phyloP scores from a whole-genome alignment of 2,888 invertebrate genomes.

The Dioctria rufipes region DNA sequence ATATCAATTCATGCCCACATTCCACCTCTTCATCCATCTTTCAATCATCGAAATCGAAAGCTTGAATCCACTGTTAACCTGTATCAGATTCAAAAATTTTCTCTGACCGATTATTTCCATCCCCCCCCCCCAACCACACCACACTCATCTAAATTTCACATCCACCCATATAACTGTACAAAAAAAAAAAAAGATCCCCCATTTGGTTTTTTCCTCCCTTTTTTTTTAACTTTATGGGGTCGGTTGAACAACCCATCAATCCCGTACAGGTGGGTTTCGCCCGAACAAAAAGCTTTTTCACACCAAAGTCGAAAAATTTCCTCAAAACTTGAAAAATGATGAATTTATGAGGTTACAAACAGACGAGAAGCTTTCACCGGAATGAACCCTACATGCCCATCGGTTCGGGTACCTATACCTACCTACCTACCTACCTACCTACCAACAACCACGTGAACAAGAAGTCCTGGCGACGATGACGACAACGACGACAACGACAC shows the following conservation, averaged over 20 bases:
- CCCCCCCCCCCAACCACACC: not conserved
- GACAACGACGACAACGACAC: not conserved
- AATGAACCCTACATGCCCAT: conserved; percentile 15
- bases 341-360: conserved; percentile 69
- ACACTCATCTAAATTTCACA: not conserved
- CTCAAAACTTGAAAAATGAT: conserved; percentile 65
- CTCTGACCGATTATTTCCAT: not conserved
- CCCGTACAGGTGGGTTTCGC: conserved; percentile 48
- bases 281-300: conserved; percentile 59
- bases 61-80: not conserved
- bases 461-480: too few relatives aligned
- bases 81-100: not conserved
- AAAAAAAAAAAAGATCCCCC: conserved; percentile 1
- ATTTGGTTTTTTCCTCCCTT: conserved; percentile 1
- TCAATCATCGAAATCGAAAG: too few relatives aligned
- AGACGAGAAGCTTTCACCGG: conserved; percentile 62
- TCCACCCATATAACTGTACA: not conserved
- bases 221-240: conserved; percentile 44
- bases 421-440: too few relatives aligned
- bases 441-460: too few relatives aligned
- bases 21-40: too few relatives aligned
- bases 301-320: conserved; percentile 62
- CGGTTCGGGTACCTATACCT: not conserved
- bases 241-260: conserved; percentile 44
- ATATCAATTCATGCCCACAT: too few relatives aligned